Evolutionary conservation across 2,113 vertebrate genomes (phyloP).

Genomic region (Pomatorhinus ruficollis): DNA sequence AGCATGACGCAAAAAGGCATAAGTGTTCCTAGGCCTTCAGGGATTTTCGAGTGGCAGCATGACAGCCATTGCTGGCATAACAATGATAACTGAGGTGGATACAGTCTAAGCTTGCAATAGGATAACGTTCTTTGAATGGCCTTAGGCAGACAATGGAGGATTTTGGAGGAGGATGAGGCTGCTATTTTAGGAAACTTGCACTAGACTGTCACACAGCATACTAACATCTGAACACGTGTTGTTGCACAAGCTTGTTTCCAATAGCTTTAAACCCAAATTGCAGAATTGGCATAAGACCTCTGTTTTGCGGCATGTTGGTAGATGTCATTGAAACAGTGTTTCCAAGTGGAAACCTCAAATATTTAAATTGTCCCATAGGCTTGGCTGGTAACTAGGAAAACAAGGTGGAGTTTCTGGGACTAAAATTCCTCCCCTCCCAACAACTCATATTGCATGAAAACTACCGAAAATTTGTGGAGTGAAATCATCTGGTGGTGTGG

Average conservation of each 20-base stretch:
- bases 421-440: background rate
- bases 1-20: accelerated
- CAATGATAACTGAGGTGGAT: background rate
- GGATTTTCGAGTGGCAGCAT: background rate
- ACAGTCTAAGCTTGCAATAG: background rate
- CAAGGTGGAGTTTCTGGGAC: background rate
- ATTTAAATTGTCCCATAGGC: background rate
- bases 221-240: background rate
- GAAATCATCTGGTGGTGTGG: accelerated
- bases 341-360: background rate
- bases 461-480: background rate
- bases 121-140: conserved; percentile 42
- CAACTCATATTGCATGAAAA: background rate
- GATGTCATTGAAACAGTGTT: background rate
- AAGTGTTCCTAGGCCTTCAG: background rate
- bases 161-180: background rate
- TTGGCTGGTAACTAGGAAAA: background rate
- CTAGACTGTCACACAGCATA: background rate
- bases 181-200: conserved; percentile 29
- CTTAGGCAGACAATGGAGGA: conserved; percentile 48
- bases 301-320: background rate
- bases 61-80: background rate
- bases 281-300: background rate
- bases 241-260: background rate
- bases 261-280: background rate